Evolutionary conservation across 2,888 invertebrate species (phyloP), one percentile per base, ranked within the genome.

Genomic region (Halictus ligatus): DNA sequence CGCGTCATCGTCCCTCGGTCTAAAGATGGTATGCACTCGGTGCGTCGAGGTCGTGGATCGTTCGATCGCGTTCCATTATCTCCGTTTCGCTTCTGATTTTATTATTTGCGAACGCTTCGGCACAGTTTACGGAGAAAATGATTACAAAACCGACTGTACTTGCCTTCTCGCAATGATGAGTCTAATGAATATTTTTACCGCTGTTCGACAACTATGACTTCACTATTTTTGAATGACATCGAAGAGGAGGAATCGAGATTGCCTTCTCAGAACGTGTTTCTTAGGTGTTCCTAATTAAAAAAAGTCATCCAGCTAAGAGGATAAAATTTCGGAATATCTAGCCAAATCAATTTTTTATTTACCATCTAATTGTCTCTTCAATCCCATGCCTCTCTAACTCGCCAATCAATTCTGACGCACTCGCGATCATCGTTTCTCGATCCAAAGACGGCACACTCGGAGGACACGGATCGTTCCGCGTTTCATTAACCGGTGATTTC

Each of bases 11-110:
- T 67, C 80, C 80, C 46, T 25, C 72, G 54, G 35, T 78, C 85
- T 79, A 85, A 81, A 87, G 46, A 83, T 85, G 80, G 80, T 72
- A 85, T 50, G 76, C 60, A n/a, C 54, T 54, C 54, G 54, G 21
- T n/a, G 21, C 21, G 8, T n/a, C 54, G 54, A 54, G 54, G 54
- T 21, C 54, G n/a, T 54, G 2, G 54, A 54, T 54, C 54, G 54
- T 54, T 54, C 21, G 54, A 54, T 54, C 54, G 54, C n/a, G 54
- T 54, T 54, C 54, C 54, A 54, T 54, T 54, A 54, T 21, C 54
- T 54, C 10, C 10, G 54, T 54, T 54, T 21, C 10, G 3, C 54
- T 54, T 54, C 21, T 10, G n/a, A 54, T 54, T 54, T 54, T 54
- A 54, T 8, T n/a, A 54, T 54, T 54, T 54, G 54, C 54, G 10